phyloP scores from a whole-genome alignment of 1,140 invertebrate species.

The Oppia nitens region DNA sequence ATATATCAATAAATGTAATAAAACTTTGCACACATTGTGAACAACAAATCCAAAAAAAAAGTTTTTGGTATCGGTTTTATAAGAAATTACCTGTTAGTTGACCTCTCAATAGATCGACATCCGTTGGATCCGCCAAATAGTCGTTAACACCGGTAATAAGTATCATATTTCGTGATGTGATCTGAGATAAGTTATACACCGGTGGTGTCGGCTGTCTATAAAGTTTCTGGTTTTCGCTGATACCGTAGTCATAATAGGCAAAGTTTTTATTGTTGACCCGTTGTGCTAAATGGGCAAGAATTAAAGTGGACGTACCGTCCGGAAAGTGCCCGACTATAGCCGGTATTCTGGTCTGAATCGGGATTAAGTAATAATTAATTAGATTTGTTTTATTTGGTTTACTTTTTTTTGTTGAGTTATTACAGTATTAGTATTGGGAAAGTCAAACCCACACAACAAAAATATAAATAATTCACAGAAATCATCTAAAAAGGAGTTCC shows the following conservation, averaged over 20 bases:
- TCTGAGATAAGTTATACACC: slow-evolving; percentile 11
- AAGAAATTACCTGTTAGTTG: slow-evolving; percentile 8
- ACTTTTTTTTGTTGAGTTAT: background rate
- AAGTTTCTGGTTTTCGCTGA: background rate
- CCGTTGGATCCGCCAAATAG: slow-evolving; percentile 5
- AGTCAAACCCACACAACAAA: slow-evolving; percentile 3
- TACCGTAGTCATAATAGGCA: slow-evolving; percentile 18
- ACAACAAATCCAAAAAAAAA: background rate
- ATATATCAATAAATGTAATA: no score
- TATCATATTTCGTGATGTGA: slow-evolving; percentile 2
- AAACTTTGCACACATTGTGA: no score
- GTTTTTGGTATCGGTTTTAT: background rate
- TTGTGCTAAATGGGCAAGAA: slow-evolving; percentile 11
- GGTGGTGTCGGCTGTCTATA: slow-evolving; percentile 8
- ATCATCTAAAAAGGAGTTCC: background rate
- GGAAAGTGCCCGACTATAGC: slow-evolving; percentile 4
- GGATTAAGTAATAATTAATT: background rate
- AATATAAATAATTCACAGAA: slow-evolving; percentile 2
- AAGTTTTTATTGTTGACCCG: slow-evolving; percentile 1
- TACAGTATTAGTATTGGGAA: slow-evolving; percentile 2
- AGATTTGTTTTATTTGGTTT: background rate
- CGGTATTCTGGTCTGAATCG: background rate
- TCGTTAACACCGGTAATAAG: slow-evolving; percentile 12
- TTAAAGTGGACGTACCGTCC: slow-evolving; percentile 2
- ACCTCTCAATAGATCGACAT: slow-evolving; percentile 10